phyloP scores from a whole-genome alignment of 2,113 vertebrate genomes.

The Nothobranchius furzeri region DNA sequence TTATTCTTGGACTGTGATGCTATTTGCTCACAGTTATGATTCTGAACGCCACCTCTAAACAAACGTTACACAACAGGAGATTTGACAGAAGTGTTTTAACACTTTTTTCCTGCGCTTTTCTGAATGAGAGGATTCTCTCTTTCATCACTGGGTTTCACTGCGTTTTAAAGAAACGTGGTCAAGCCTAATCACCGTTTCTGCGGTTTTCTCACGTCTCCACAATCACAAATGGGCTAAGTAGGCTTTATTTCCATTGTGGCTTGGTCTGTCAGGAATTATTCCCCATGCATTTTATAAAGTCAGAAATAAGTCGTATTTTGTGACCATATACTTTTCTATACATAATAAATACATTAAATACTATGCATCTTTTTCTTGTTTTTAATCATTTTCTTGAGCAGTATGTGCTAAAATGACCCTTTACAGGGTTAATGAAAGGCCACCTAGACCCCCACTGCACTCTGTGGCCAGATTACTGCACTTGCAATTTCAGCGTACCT shows the following conservation, averaged over 20 bases:
- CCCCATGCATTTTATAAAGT: neutral
- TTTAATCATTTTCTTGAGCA: no score
- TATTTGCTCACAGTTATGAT: neutral
- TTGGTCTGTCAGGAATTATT: neutral
- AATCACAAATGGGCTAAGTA: no score
- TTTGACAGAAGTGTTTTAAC: neutral
- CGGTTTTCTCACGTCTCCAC: neutral
- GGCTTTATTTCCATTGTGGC: no score
- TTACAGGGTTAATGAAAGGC: no score
- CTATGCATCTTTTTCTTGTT: no score
- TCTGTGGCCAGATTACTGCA: no score
- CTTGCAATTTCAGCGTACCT: no score
- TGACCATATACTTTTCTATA: neutral
- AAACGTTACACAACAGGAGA: neutral
- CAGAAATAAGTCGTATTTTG: no score
- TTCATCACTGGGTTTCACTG: neutral
- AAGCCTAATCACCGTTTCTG: slow-evolving; percentile 8
- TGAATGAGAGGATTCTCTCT: neutral
- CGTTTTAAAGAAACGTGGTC: neutral
- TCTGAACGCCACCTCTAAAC: neutral
- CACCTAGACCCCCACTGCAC: no score
- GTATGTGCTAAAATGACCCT: no score
- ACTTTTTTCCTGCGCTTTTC: neutral
- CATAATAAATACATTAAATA: neutral
- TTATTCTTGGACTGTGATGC: neutral